Evolutionary conservation across 2,113 vertebrate genomes (phyloP).

Genomic region (Cathartes aura): DNA sequence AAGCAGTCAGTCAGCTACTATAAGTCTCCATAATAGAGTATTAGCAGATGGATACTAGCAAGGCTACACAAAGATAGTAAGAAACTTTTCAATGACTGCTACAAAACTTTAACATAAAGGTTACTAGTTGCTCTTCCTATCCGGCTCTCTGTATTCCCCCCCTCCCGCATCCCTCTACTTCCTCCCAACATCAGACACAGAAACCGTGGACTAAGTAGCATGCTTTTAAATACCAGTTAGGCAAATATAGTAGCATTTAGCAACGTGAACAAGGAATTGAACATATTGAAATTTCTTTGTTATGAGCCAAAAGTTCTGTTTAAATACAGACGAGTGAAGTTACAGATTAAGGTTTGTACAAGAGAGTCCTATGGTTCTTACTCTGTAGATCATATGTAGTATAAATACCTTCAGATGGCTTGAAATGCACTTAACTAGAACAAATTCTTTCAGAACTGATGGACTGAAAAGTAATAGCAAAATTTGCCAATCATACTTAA

Average conservation of each 20-base stretch:
- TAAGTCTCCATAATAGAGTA: neutral
- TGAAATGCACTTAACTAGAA: neutral
- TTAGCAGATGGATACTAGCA: neutral
- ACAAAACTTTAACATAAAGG: neutral
- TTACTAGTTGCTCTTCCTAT: neutral
- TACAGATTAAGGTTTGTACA: neutral
- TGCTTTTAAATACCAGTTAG: neutral
- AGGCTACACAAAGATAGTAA: neutral
- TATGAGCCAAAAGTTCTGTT: neutral
- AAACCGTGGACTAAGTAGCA: accelerated
- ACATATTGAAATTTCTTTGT: neutral
- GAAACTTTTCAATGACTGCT: neutral
- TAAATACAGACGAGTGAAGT: neutral
- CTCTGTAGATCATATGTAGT: neutral
- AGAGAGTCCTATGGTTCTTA: neutral
- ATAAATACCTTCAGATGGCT: neutral
- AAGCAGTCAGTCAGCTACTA: neutral
- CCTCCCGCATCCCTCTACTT: accelerated
- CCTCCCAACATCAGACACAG: neutral
- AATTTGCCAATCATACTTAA: neutral
- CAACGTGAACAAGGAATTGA: neutral
- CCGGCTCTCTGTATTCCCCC: accelerated
- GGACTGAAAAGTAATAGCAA: neutral
- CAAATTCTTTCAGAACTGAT: neutral
- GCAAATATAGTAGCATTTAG: neutral